phyloP scores from a whole-genome alignment of 2,113 vertebrate genomes.

The Salvator merianae region DNA sequence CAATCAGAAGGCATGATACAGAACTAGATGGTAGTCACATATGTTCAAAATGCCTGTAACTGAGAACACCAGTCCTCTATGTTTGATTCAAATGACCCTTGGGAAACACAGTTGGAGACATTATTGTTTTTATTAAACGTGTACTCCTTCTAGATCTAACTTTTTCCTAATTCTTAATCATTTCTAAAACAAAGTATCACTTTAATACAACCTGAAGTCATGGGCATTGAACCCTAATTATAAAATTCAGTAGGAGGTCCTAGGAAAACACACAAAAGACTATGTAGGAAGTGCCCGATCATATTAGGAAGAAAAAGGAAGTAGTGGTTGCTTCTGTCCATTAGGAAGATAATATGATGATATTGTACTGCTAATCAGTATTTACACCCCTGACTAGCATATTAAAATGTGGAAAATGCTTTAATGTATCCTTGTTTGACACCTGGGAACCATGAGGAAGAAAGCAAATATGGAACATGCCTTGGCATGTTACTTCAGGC shows the following conservation, averaged over 20 bases:
- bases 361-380: conserved; percentile 50
- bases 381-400: conserved; percentile 41
- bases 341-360: conserved; percentile 43
- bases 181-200: conserved; percentile 43
- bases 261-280: background rate
- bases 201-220: conserved; percentile 53
- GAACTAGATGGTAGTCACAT: background rate
- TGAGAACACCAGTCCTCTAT: conserved; percentile 55
- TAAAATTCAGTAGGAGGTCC: background rate
- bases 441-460: conserved; percentile 65
- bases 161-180: conserved; percentile 24
- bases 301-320: conserved; percentile 49
- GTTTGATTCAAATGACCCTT: conserved; percentile 58
- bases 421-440: conserved; percentile 60
- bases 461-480: conserved; percentile 62
- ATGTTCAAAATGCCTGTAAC: conserved; percentile 50
- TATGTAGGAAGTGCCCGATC: conserved; percentile 27
- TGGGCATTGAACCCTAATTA: conserved; percentile 15
- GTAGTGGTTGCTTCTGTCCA: conserved; percentile 43
- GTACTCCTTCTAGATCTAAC: conserved; percentile 7
- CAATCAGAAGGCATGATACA: background rate
- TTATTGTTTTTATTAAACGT: conserved; percentile 28
- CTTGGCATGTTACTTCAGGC: conserved; percentile 23
- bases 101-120: conserved; percentile 30
- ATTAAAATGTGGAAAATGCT: conserved; percentile 48